Evolutionary conservation across 2,888 invertebrate genomes (phyloP).

Genomic region (Chirona hameri): DNA sequence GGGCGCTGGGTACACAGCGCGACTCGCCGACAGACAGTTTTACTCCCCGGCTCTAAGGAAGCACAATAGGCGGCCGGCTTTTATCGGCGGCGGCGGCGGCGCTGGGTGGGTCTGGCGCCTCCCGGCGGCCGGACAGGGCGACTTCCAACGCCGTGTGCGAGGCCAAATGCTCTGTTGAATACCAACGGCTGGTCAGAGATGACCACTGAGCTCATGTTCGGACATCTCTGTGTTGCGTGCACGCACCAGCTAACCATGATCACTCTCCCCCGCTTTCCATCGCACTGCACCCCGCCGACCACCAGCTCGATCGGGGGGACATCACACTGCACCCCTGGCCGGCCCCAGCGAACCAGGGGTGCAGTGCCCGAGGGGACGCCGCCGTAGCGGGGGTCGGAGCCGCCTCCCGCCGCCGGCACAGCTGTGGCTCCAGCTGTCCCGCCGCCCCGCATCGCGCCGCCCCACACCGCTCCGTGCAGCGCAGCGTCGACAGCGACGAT

Average conservation of each 20-base stretch:
- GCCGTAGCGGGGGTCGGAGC: not conserved
- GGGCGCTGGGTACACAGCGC: not conserved
- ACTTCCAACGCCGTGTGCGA: too few relatives aligned
- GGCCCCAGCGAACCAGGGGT: too few relatives aligned
- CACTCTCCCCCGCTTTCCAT: not conserved
- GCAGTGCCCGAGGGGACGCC: not conserved
- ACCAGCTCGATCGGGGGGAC: not conserved
- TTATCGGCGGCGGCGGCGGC: not conserved
- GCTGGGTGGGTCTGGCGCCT: not conserved
- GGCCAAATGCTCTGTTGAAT: not conserved
- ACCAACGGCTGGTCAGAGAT: not conserved
- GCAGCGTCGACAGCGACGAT: conserved; percentile 1
- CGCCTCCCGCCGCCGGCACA: not conserved
- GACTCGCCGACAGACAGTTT: not conserved
- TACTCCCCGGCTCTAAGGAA: not conserved
- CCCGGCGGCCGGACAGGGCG: not conserved
- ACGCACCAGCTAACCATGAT: too few relatives aligned
- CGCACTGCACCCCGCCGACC: not conserved
- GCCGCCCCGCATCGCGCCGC: too few relatives aligned
- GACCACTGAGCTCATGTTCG: too few relatives aligned
- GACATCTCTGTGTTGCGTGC: too few relatives aligned
- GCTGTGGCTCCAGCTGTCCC: conserved; percentile 4
- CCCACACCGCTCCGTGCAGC: too few relatives aligned
- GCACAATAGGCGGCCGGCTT: not conserved
- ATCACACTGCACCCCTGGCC: not conserved